Conservation (phyloP, 2,113 vertebrate species). For the Otolemur garnettii region DNA sequence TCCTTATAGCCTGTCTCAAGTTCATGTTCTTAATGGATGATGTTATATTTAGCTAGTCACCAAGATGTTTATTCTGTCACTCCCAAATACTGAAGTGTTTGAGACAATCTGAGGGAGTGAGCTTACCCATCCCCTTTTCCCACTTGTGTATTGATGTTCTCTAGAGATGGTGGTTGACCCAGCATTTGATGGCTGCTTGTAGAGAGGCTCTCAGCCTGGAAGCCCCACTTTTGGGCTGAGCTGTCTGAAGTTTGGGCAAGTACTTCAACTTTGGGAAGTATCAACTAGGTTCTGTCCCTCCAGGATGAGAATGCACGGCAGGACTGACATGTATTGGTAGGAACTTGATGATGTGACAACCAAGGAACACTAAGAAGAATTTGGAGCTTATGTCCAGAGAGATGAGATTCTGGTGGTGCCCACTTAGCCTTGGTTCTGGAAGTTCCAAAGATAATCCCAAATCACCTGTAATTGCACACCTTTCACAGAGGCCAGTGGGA, state of each 20-base stretch:
- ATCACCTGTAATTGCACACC: neutral
- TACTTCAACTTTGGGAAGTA: neutral
- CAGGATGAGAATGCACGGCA: neutral
- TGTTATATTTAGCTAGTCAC: neutral
- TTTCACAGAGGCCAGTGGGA: neutral
- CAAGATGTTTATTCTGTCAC: neutral
- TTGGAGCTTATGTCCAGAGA: neutral
- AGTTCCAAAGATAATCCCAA: neutral
- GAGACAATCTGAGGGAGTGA: neutral
- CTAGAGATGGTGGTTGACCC: neutral
- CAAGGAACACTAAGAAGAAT: neutral
- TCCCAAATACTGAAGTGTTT: neutral
- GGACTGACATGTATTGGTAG: accelerated
- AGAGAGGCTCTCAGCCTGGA: neutral
- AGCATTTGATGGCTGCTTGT: neutral
- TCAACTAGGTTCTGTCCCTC: neutral
- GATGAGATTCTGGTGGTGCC: neutral
- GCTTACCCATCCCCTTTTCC: neutral
- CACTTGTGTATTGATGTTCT: neutral
- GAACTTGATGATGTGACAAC: neutral
- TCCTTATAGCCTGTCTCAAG: neutral
- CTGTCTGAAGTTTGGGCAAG: neutral
- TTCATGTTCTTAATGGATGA: neutral
- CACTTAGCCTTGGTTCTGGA: neutral
- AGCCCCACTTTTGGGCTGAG: neutral